Conservation (phyloP, 2,797 vertebrate species). For the Paguma larvata region DNA sequence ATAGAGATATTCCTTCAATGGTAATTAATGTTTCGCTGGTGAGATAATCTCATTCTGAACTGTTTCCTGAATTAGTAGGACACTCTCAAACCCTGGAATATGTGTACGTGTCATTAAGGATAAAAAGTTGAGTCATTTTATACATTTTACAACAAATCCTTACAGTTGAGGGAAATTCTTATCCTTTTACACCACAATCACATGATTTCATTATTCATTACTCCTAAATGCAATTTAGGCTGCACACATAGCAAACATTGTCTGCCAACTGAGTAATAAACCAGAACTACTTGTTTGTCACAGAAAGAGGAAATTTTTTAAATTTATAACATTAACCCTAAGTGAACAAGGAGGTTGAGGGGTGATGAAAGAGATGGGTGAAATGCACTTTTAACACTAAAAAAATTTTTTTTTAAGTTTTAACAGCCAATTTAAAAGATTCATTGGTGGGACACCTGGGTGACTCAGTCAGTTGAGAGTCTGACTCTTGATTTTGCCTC, state of each 20-base stretch:
- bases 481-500: too few relatives aligned
- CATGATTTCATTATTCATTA: conserved; percentile 67
- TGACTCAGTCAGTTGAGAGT: too few relatives aligned
- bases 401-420: neutral
- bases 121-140: conserved; percentile 69
- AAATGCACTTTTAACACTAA: conserved; percentile 52
- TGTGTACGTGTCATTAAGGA: conserved; percentile 54
- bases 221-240: conserved; percentile 58
- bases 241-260: conserved; percentile 54
- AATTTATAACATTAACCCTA: conserved; percentile 51
- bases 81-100: conserved; percentile 46
- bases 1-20: neutral
- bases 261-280: conserved; percentile 69
- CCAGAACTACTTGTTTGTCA: conserved; percentile 71
- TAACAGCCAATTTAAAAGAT: conserved; percentile 59
- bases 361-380: conserved; percentile 23
- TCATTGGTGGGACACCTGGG: neutral
- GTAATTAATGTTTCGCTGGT: conserved; percentile 46
- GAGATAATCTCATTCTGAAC: conserved; percentile 30
- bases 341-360: conserved; percentile 39
- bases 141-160: conserved; percentile 60
- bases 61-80: conserved; percentile 42
- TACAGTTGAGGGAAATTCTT: conserved; percentile 64
- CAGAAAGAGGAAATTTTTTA: conserved; percentile 59
- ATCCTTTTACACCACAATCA: conserved; percentile 59